phyloP scores from a whole-genome alignment of 2,888 invertebrate species.

The Pecten maximus region DNA sequence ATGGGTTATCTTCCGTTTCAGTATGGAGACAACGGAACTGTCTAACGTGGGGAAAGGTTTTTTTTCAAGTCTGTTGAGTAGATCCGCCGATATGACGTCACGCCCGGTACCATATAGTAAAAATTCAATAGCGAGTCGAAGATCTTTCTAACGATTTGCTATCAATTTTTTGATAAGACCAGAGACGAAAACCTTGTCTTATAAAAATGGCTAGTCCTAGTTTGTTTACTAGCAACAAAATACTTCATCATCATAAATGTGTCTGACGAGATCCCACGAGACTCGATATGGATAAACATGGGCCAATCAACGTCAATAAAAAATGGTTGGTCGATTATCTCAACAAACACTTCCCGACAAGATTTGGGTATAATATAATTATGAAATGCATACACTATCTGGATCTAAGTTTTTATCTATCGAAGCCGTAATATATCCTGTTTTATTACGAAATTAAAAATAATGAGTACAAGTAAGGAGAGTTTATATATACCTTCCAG shows the following conservation, averaged over 20 bases:
- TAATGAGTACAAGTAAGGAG: neutral
- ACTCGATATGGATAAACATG: conserved; percentile 8
- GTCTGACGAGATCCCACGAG: conserved; percentile 24
- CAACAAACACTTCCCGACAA: neutral
- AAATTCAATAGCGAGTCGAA: neutral
- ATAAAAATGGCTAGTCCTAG: conserved; percentile 2
- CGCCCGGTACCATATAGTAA: neutral
- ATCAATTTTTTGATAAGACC: neutral
- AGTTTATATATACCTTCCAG: neutral
- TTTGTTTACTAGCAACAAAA: neutral
- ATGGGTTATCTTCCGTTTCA: neutral
- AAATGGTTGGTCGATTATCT: neutral
- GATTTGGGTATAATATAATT: conserved; percentile 4
- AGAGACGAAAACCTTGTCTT: neutral
- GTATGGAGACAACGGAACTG: neutral
- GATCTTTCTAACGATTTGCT: neutral
- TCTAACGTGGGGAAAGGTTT: neutral
- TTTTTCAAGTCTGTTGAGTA: neutral
- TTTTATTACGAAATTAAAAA: neutral
- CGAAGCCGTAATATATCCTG: neutral
- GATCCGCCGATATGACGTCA: conserved; percentile 10
- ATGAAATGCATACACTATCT: neutral
- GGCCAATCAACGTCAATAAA: conserved; percentile 5
- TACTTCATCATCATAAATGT: conserved; percentile 16
- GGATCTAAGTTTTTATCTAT: conserved; percentile 14